A percentile compares a stretch with the other conserved stretches of the same genome.
These are phyloP conservation scores for Hipparchia semele DNA, from an alignment of 2,888 invertebrate genomes.

Conservation along the genomic window DNA sequence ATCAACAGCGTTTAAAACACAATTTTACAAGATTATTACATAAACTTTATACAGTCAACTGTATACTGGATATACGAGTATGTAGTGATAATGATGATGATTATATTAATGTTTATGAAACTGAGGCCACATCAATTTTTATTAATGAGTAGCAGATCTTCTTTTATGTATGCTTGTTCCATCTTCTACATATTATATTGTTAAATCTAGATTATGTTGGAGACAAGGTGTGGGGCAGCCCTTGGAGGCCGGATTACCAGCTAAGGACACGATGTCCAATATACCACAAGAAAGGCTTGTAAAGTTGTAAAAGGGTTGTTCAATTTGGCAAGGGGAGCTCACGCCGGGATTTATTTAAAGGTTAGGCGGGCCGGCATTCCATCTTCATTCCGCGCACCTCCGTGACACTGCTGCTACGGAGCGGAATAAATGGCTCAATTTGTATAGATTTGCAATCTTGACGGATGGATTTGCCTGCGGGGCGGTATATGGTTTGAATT, in stretches of 20 bases:
- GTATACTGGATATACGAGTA: too few species aligned
- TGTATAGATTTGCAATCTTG: slow-evolving; percentile 55
- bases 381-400: slow-evolving; percentile 53
- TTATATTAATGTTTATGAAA: too few species aligned
- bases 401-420: slow-evolving; percentile 46
- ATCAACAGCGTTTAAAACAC: too few species aligned
- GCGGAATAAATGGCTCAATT: slow-evolving; percentile 55
- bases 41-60: too few species aligned
- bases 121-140: too few species aligned
- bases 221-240: not conserved
- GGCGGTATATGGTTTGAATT: slow-evolving; percentile 32
- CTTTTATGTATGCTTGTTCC: too few species aligned
- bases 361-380: slow-evolving; percentile 46
- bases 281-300: slow-evolving; percentile 11
- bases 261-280: slow-evolving; percentile 2
- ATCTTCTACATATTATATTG: too few species aligned
- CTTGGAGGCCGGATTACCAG: not conserved
- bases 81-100: too few species aligned
- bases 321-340: slow-evolving; percentile 35
- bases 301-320: slow-evolving; percentile 35
- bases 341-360: slow-evolving; percentile 50
- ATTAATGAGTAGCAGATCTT: too few species aligned
- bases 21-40: too few species aligned
- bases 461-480: slow-evolving; percentile 36
- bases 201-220: too few species aligned